A percentile compares a stretch with the other conserved stretches of the same genome.
phyloP scores from a whole-genome alignment of 2,888 invertebrate genomes.

The Agonopterix subpropinquella region DNA sequence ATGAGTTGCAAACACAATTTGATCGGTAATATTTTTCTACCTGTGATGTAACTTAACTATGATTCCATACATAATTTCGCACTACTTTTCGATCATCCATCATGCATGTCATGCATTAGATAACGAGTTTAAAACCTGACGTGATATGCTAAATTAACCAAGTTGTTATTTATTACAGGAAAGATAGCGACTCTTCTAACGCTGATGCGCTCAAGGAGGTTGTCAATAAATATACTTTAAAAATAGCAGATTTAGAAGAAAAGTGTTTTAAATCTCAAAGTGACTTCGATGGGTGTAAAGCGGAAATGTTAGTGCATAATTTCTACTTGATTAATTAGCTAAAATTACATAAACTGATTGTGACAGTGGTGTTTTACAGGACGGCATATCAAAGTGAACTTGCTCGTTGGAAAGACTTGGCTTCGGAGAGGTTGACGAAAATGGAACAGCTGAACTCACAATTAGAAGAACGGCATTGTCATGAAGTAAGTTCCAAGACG shows the following conservation, averaged over 20 bases:
- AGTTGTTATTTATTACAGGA: constrained; percentile 41
- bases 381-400: constrained; percentile 50
- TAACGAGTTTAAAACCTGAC: constrained; percentile 23
- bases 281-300: constrained; percentile 55
- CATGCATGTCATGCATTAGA: constrained; percentile 36
- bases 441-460: constrained; percentile 78
- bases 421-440: constrained; percentile 79
- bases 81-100: constrained; percentile 15
- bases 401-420: constrained; percentile 79
- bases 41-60: constrained; percentile 4
- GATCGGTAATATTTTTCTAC: not conserved
- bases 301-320: constrained; percentile 64
- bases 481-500: constrained; percentile 52
- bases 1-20: constrained; percentile 40
- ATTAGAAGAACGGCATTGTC: constrained; percentile 77
- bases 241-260: constrained; percentile 54
- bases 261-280: constrained; percentile 58
- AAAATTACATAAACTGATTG: constrained; percentile 1
- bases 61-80: not conserved
- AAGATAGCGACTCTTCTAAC: constrained; percentile 32
- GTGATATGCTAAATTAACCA: constrained; percentile 19
- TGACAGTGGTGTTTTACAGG: constrained; percentile 25
- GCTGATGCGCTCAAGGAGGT: constrained; percentile 42
- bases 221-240: constrained; percentile 54
- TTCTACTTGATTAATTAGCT: constrained; percentile 49